Evolutionary conservation across 2,797 vertebrate genomes (phyloP).

Genomic region (Megaceryle alcyon): DNA sequence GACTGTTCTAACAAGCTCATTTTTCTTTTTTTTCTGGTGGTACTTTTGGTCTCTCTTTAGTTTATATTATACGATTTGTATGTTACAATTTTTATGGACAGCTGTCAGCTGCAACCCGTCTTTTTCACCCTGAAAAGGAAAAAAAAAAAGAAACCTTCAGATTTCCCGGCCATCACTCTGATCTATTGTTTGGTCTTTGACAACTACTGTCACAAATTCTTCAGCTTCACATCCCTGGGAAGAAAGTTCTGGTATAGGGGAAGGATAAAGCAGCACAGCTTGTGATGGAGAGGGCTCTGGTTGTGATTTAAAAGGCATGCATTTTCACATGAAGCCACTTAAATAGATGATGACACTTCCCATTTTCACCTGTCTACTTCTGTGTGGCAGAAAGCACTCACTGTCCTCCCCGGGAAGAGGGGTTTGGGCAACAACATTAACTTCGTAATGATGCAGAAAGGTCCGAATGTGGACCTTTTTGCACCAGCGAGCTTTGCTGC

Average conservation of each 20-base stretch:
- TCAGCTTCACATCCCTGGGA: background rate
- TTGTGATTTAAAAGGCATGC: background rate
- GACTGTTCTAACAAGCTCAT: constrained; percentile 93
- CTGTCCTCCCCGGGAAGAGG: background rate
- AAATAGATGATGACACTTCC: background rate
- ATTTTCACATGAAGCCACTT: background rate
- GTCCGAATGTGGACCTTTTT: background rate
- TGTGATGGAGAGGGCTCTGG: background rate
- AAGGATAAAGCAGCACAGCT: constrained; percentile 4
- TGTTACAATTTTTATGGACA: constrained; percentile 77
- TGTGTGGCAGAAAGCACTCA: background rate
- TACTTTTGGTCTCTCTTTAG: constrained; percentile 80
- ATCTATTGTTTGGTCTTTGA: constrained; percentile 56
- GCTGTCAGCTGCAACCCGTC: constrained; percentile 75
- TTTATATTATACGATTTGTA: constrained; percentile 79
- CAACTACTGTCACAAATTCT: constrained; percentile 60
- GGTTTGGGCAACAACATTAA: background rate
- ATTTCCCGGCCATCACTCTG: constrained; percentile 6
- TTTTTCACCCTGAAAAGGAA: constrained; percentile 30
- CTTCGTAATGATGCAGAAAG: background rate
- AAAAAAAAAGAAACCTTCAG: constrained; percentile 16
- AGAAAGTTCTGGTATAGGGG: background rate
- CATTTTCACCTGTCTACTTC: background rate
- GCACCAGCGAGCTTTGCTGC: background rate
- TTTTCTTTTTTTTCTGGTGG: constrained; percentile 76